phyloP scores from a whole-genome alignment of 1,140 invertebrate species.

The Hirudo medicinalis region DNA sequence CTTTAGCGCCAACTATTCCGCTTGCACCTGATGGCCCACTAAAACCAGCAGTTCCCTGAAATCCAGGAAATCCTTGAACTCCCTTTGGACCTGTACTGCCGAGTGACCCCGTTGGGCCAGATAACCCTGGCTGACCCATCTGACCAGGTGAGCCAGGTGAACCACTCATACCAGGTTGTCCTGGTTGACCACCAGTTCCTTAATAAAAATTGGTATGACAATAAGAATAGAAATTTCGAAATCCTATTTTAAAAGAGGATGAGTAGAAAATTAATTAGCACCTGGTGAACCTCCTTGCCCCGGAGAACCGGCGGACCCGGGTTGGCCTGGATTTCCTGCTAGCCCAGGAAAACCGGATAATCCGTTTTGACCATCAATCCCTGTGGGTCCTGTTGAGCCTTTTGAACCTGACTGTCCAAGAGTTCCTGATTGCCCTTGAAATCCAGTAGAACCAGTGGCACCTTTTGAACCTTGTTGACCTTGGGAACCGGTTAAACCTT shows the following conservation, averaged over 20 bases:
- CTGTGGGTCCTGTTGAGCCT: conserved; percentile 5
- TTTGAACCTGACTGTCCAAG: background rate
- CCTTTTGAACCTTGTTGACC: conserved; percentile 15
- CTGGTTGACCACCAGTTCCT: conserved; percentile 12
- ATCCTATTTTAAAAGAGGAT: background rate
- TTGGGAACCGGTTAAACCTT: background rate
- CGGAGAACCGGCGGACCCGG: background rate
- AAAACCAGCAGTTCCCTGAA: background rate
- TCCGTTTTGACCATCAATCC: background rate
- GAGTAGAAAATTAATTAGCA: background rate
- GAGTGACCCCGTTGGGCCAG: background rate
- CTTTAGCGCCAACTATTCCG: background rate
- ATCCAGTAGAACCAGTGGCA: background rate
- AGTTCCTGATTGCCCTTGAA: conserved; percentile 2
- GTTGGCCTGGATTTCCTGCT: conserved; percentile 9
- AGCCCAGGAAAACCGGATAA: background rate
- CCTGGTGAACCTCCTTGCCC: conserved; percentile 3
- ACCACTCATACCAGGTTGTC: conserved; percentile 1
- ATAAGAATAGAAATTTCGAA: background rate
- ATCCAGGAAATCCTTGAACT: conserved; percentile 1
- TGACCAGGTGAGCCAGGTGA: background rate
- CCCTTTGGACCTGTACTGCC: conserved; percentile 12
- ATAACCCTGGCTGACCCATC: background rate
- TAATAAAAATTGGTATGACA: background rate
- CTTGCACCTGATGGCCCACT: background rate